Conservation (phyloP, 2,113 vertebrate species). For the Elephas maximus region DNA sequence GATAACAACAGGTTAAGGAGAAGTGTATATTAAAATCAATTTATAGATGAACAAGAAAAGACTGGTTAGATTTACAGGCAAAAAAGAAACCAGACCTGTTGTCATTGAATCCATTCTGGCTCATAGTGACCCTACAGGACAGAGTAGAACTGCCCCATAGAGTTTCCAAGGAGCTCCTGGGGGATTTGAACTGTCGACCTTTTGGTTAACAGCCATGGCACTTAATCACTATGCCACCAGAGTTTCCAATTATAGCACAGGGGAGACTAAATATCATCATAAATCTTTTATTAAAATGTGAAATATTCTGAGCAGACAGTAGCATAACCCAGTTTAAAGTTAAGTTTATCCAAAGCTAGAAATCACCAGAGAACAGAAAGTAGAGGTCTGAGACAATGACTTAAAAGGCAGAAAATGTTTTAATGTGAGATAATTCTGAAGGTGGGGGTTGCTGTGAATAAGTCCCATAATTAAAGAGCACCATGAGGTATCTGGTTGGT, state of each 20-base stretch:
- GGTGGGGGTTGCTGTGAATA: neutral
- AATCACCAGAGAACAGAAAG: neutral
- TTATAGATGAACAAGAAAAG: neutral
- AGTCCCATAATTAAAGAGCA: neutral
- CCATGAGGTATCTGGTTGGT: too few species aligned
- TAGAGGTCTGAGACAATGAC: neutral
- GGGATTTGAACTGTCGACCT: too few species aligned
- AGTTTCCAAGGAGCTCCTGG: too few species aligned
- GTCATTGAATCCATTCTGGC: too few species aligned
- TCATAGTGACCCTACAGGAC: too few species aligned
- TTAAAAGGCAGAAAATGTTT: neutral
- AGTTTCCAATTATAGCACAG: neutral
- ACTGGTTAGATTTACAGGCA: neutral
- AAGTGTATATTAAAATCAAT: neutral
- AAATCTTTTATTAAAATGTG: neutral
- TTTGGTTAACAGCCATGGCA: too few species aligned
- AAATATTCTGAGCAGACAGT: conserved; percentile 10
- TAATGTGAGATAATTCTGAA: neutral
- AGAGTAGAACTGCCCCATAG: too few species aligned
- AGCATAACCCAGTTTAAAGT: neutral
- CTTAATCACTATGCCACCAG: too few species aligned
- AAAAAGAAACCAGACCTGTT: neutral
- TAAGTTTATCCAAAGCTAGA: neutral
- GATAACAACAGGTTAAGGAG: neutral
- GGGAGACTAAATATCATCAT: neutral